Conservation (phyloP, 2,113 vertebrate genomes). For the Sceloporus tristichus region DNA sequence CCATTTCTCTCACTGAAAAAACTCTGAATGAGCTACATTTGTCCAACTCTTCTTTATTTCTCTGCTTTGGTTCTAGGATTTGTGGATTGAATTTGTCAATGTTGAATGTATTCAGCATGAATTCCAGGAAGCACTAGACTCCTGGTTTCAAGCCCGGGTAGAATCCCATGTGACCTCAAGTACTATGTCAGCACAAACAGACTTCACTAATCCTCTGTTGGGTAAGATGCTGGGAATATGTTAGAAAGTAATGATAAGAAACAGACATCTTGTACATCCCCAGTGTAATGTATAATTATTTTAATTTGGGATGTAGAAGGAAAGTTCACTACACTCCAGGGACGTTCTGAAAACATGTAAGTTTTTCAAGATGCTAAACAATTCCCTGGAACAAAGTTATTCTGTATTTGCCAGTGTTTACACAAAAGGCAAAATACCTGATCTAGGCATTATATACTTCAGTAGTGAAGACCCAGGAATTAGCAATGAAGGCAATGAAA, state of each 20-base stretch:
- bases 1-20: neutral
- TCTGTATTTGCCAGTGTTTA: too few species aligned
- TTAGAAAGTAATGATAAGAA: too few species aligned
- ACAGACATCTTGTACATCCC: too few species aligned
- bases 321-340: neutral
- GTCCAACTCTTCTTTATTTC: neutral
- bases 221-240: slow-evolving; percentile 74
- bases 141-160: slow-evolving; percentile 87
- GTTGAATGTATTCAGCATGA: slow-evolving; percentile 89
- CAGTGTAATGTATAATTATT: too few species aligned
- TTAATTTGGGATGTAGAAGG: too few species aligned
- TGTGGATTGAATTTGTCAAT: slow-evolving; percentile 94
- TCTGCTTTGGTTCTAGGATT: slow-evolving; percentile 77
- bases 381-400: neutral
- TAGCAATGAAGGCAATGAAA: too few species aligned
- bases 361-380: neutral
- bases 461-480: too few species aligned
- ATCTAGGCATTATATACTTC: too few species aligned
- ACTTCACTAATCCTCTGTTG: slow-evolving; percentile 83
- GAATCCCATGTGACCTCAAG: slow-evolving; percentile 79
- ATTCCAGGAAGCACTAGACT: slow-evolving; percentile 83
- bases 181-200: slow-evolving; percentile 75
- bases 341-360: neutral
- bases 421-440: too few species aligned
- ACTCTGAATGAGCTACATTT: neutral